Evolutionary conservation across 2,888 invertebrate species (phyloP).

Genomic region (Tineola bisselliella): DNA sequence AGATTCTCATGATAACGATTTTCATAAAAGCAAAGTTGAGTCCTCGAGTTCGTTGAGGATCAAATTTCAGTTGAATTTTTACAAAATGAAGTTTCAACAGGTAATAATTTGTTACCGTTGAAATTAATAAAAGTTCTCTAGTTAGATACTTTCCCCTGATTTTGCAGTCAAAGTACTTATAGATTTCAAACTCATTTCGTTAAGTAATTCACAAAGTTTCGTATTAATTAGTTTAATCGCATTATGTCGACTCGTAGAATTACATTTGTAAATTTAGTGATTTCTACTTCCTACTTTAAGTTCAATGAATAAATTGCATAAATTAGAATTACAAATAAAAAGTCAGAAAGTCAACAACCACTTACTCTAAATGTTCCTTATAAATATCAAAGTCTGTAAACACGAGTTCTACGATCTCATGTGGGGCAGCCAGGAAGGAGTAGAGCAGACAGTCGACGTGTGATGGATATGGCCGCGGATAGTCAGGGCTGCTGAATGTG

Average conservation of each 20-base stretch:
- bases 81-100: constrained; percentile 23
- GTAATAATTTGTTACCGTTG: constrained; percentile 20
- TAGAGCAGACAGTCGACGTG: constrained; percentile 79
- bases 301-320: neutral
- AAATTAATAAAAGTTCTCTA: constrained; percentile 12
- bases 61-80: constrained; percentile 20
- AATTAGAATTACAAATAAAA: neutral
- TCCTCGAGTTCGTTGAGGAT: constrained; percentile 17
- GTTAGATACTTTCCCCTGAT: neutral
- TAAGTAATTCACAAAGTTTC: constrained; percentile 1
- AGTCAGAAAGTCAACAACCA: no score
- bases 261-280: neutral
- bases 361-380: constrained; percentile 67
- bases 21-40: constrained; percentile 22
- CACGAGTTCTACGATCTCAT: constrained; percentile 76
- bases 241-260: neutral
- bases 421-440: constrained; percentile 74
- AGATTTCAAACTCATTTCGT: constrained; percentile 1
- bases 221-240: neutral
- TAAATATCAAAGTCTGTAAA: constrained; percentile 76
- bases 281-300: neutral
- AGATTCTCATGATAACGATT: constrained; percentile 15
- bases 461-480: constrained; percentile 73
- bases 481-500: constrained; percentile 77
- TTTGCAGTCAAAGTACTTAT: neutral